Evolutionary conservation across 2,113 vertebrate genomes (phyloP), one percentile per base, ranked within the genome.

Genomic region (Anser brachyrhynchus): DNA sequence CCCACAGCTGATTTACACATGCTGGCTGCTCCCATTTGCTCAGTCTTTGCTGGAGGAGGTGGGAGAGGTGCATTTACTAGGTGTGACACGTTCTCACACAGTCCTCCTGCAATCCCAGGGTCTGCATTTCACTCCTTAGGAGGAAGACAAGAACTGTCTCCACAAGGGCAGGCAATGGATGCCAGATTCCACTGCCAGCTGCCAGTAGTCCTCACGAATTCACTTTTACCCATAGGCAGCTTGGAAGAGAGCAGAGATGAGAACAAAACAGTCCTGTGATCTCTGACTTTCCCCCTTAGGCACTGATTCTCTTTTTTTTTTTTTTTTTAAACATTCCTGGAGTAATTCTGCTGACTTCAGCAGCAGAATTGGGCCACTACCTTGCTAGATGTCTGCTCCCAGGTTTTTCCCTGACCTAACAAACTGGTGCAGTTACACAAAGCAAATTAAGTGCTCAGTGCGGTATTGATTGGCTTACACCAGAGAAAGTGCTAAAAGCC

Each of bases 391-490:
- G 26, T 11, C 62, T 91, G 61, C 21, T 79, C 7, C 75, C 62
- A 43, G 22, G 20, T 76, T 92, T 94, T 91, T 43, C n/a, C 62
- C 67, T 70, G 51, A 85, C 51, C 37, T 92, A 74, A 84, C 73
- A 62, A 95, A 93, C 37, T 19, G 20, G 55, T 83, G 55, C 77
- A 77, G 91, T 92, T 89, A 85, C 71, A 92, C 84, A 96, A 95
- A 95, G 87, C 84, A 94, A 89, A 83, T 91, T 87, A 94, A 91
- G 87, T 64, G 51, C 77, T 91, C 84, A 55, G 84, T 87, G 84
- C 33, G 84, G 41, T 87, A 87, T 85, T 95, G 84, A 93, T 93
- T 91, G 91, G 89, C 95, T 96, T 93, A 95, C 39, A 57, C 58
- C 15, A 82, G 92, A 52, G 95, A 92, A 89, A 93, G 93, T 79